Base-by-base conservation (phyloP, 2,888 invertebrate genomes). In the Auanema freiburgensis region DNA sequence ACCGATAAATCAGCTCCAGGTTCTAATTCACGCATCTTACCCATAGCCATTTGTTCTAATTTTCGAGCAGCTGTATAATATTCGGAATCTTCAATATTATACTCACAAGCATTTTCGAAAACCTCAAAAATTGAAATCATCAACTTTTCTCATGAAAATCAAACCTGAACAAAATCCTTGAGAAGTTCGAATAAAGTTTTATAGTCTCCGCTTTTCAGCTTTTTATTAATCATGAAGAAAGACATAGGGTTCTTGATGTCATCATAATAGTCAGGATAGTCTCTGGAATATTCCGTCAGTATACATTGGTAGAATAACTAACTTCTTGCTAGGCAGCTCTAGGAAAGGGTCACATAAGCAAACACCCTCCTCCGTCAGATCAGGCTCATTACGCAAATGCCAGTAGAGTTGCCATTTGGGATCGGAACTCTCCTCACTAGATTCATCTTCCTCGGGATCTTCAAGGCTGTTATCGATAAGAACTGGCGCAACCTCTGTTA, bases 221-320 rank as follows among this genome's bases (percentile, higher is more conserved):
- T 85, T 62, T 85, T 85, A 66, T 86, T 85, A 52, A 98, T 95
- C 86, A 95, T 93, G 75, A 91, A 90, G 80, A 98, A 86, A 0
- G 96, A 95, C 76, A 98, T 90, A 0, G 98, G 97, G 82, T 92
- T 91, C 83, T 93, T 92, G 57, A 98, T 97, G 84, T 94, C 92
- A 78, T 92, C 91, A 86, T 95, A 99, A 85, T 98, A 98, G 86
- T 97, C 97, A 0, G 96, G 93, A 86, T 97, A 95, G 72, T 46
- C 46, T 46, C 46, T 46, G 46, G 10, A 21, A 46, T 5, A 46
- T 46, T 46, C 3, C 3, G 10, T 21, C 10, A 46, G 46, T 5
- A 16, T 5, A 46, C 10, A 18, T 46, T 46, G 4, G 8, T 5
- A 18, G 6, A 18, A 46, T 18, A 12, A 44, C 24, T 50, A 11